phyloP scores from a whole-genome alignment of 2,113 vertebrate species.

The Machaerirhynchus nigripectus region DNA sequence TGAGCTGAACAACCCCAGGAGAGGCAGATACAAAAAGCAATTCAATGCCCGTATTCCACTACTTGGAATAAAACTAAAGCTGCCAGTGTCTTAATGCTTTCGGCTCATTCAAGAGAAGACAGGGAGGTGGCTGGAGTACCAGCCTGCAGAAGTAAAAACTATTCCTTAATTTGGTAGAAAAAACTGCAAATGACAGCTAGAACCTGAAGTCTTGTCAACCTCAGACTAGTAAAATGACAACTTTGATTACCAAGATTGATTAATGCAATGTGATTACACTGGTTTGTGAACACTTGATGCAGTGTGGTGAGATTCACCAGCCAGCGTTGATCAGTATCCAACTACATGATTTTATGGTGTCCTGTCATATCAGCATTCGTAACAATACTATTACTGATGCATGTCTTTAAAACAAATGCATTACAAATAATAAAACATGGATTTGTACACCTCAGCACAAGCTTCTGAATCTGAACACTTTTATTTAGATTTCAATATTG shows the following conservation, averaged over 20 bases:
- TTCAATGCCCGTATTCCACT: neutral
- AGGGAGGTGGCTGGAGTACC: neutral
- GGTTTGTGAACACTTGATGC: neutral
- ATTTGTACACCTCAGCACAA: neutral
- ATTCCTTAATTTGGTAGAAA: neutral
- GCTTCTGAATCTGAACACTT: neutral
- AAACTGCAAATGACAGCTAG: neutral
- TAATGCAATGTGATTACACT: neutral
- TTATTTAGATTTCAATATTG: neutral
- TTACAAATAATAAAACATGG: neutral
- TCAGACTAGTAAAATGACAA: neutral
- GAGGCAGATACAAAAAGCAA: neutral
- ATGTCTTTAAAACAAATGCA: neutral
- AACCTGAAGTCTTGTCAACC: neutral
- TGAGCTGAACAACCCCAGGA: neutral
- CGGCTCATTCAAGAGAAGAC: neutral
- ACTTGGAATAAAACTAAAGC: neutral
- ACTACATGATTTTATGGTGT: neutral
- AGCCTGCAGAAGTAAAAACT: neutral
- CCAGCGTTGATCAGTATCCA: neutral
- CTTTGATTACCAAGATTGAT: neutral
- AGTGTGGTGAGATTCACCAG: neutral
- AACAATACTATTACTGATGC: neutral
- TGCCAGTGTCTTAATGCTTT: neutral
- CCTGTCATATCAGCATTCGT: neutral